Evolutionary conservation across 2,113 vertebrate genomes (phyloP), one percentile per base, ranked within the genome.

Genomic region (Oenanthe oenanthe): DNA sequence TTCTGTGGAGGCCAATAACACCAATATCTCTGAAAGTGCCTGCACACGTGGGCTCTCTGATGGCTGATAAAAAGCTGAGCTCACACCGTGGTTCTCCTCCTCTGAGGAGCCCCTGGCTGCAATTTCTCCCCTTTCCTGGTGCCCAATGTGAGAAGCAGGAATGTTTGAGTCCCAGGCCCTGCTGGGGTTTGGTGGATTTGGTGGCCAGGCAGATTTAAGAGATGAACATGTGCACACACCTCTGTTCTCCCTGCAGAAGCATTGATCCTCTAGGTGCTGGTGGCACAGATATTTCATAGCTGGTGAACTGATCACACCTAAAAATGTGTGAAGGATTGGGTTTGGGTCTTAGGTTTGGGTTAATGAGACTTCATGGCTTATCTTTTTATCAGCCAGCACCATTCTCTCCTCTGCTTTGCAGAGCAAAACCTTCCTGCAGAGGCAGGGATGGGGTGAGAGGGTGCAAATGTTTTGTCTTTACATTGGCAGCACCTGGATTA

Each of bases 41-140:
- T 76, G 88, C 34, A 19, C 38, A 14, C 53, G 32, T 58, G 78
- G 67, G 12, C 21, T 85, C 92, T 92, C 85, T n/a, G 71, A 8
- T 28, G 88, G 90, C 92, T 92, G 85, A 66, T 75, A 72, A 92
- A 80, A 81, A 83, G 48, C 9, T 93, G 78, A 90, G 92, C 63
- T 96, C 78, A 83, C 42, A 58, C 15, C 17, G 0, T 53, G 58
- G 3, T 10, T 88, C 80, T 88, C 83, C 45, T 61, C 42, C 82
- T 73, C 85, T 58, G 47, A 83, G 90, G 29, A 38, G 8, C 17
- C 70, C 58, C 72, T 84, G 65, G 10, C 61, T 72, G 54, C 1
- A 0, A 26, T 7, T 26, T 77, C 60, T 58, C 22, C 50, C 40
- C 40, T 75, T 63, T 87, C 36, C 47, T 5, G 2, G 3, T 34